Evolutionary conservation across 1,140 invertebrate species (phyloP).

Genomic region (Atopsyche davidsoni): DNA sequence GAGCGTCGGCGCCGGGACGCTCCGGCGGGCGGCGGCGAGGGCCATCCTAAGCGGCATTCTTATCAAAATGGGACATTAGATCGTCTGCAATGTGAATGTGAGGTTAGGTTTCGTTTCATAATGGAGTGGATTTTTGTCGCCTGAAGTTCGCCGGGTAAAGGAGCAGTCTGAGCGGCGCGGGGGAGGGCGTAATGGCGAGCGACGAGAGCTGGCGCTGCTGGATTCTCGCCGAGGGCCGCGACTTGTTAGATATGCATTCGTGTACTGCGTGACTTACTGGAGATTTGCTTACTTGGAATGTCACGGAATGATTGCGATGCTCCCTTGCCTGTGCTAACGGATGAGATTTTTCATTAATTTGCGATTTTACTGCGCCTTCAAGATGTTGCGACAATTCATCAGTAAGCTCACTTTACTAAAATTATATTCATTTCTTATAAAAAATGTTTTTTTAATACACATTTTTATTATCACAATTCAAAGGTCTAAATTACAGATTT

Average conservation of each 20-base stretch:
- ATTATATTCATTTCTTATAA: too few species aligned
- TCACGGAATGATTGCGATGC: too few species aligned
- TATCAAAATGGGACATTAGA: slow-evolving; percentile 32
- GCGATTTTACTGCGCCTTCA: too few species aligned
- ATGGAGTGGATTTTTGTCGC: slow-evolving; percentile 31
- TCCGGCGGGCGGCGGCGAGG: slow-evolving; percentile 39
- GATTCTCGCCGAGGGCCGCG: neutral
- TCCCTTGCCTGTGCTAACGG: too few species aligned
- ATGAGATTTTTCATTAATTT: too few species aligned
- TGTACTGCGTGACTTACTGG: neutral
- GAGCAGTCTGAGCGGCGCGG: slow-evolving; percentile 3
- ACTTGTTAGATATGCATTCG: neutral
- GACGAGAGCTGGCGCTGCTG: slow-evolving; percentile 10
- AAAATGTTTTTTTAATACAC: too few species aligned
- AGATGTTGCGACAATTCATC: too few species aligned
- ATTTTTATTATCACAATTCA: too few species aligned
- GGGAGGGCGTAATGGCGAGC: slow-evolving; percentile 1
- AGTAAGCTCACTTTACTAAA: too few species aligned
- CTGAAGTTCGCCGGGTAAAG: slow-evolving; percentile 15
- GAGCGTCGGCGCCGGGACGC: slow-evolving; percentile 33
- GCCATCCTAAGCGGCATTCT: slow-evolving; percentile 38
- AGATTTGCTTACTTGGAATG: slow-evolving; percentile 9
- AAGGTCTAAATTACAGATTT: too few species aligned
- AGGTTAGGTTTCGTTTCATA: slow-evolving; percentile 29
- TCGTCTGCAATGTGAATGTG: slow-evolving; percentile 30